These are phyloP conservation scores for Stenodera caucasica DNA, from an alignment of 2,888 invertebrate genomes.

Conservation along the genomic window DNA sequence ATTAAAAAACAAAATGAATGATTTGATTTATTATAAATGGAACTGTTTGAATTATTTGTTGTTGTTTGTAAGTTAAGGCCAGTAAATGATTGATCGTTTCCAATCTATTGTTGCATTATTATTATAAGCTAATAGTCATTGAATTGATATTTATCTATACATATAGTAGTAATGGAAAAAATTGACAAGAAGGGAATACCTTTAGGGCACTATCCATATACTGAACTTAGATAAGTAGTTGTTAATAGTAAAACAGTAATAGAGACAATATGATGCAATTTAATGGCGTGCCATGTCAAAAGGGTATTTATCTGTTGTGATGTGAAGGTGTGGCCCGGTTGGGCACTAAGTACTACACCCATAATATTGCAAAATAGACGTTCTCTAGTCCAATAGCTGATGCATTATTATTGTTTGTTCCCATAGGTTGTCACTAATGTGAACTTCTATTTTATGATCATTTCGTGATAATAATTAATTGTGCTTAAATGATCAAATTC, in stretches of 20 bases:
- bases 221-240: no score
- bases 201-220: slow-evolving; percentile 25
- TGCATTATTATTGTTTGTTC: slow-evolving; percentile 26
- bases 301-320: slow-evolving; percentile 48
- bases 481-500: slow-evolving; percentile 15
- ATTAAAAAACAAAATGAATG: neutral
- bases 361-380: slow-evolving; percentile 43
- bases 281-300: slow-evolving; percentile 45
- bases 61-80: neutral
- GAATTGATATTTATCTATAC: neutral
- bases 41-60: neutral
- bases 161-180: slow-evolving; percentile 1
- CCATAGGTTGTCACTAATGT: slow-evolving; percentile 36
- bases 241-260: neutral
- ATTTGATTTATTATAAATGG: neutral
- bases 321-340: slow-evolving; percentile 45
- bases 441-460: slow-evolving; percentile 27
- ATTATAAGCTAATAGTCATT: neutral
- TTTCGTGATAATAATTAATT: slow-evolving; percentile 32
- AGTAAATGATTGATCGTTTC: neutral
- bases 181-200: slow-evolving; percentile 11
- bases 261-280: slow-evolving; percentile 29
- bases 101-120: neutral
- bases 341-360: slow-evolving; percentile 43
- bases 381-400: slow-evolving; percentile 19